Evolutionary conservation across 2,113 vertebrate genomes (phyloP).

Genomic region (Tragelaphus scriptus): DNA sequence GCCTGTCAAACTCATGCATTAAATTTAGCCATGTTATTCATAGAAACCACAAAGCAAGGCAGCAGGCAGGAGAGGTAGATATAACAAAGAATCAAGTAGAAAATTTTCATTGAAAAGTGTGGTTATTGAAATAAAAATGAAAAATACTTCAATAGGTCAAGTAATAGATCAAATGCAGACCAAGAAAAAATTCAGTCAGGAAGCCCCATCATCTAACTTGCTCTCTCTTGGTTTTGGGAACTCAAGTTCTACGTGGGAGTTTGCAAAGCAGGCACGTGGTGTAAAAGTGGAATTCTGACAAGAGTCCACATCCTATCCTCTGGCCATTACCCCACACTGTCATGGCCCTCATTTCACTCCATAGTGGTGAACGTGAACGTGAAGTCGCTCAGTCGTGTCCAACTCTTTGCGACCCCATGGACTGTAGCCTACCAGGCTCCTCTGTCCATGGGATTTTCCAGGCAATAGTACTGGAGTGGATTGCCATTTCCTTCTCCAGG

Average conservation of each 20-base stretch:
- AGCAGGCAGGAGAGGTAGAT: not conserved
- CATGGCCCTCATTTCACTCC: not conserved
- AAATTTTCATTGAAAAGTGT: not conserved
- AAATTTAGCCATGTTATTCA: not conserved
- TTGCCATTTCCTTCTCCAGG: too few species aligned
- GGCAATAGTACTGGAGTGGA: too few species aligned
- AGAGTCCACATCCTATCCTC: not conserved
- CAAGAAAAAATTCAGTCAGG: not conserved
- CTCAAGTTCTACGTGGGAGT: not conserved
- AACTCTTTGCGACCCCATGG: too few species aligned
- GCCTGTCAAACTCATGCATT: not conserved
- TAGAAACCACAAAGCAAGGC: not conserved
- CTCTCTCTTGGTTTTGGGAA: not conserved
- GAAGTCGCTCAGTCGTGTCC: too few species aligned
- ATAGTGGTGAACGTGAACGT: not conserved
- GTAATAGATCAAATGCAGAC: not conserved
- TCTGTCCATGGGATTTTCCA: too few species aligned
- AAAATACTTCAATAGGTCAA: not conserved
- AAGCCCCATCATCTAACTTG: not conserved
- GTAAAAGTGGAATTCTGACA: not conserved
- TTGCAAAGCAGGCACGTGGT: not conserved
- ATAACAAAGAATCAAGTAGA: not conserved
- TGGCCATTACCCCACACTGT: not conserved
- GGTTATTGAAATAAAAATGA: constrained; percentile 12
- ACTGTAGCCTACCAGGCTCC: too few species aligned